Base-by-base conservation (phyloP, 1,140 invertebrate genomes). In the Lycorma delicatula region DNA sequence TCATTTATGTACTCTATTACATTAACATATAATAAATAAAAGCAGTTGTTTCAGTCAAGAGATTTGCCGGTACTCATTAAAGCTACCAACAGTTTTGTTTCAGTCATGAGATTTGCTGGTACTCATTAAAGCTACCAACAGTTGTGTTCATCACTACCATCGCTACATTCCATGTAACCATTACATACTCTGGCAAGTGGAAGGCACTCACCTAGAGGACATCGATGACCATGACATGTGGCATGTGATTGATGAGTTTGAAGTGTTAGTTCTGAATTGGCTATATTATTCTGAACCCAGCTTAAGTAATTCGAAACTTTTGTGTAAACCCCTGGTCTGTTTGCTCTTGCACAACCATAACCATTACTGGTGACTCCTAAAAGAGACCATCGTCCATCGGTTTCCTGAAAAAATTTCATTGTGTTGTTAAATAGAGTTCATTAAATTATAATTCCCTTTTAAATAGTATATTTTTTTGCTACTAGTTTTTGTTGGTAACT, bases 301-400 rank as follows among this genome's bases (percentile, higher is more conserved):
- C 81, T 77, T 16, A 90, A 70, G 70, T 91, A 89, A 67, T 87
- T 79, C 56, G 83, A 75, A 4, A 91, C 88, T 70, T 90, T 89
- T 0, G 90, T 92, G 73, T 93, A 94, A 44, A 93, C 89, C 1
- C 90, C 91, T 2, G 90, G 90, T 26, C 87, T 74, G 68, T 88
- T 86, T 1, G 85, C 83, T 57, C 85, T 78, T 1, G 89, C 91
- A 68, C 90, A 93, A 0, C 89, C 88, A 66, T 89, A 89, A 0
- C 93, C 92, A 75, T 93, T 90, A 16, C 86, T 89, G 0, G 89
- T 91, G 0, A 92, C 82, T 9, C 87, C 88, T 67, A 81, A 75
- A 20, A 84, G 71, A 56, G 77, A 76, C 81, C 81, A 84, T 50
- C 73, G 71, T 25, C 77, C 77, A 64, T 75, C 80, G 60, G 68